Percentiles rank a stretch among this genome's conserved stretches.
phyloP scores from a whole-genome alignment of 2,113 vertebrate species.

The Pogona vitticeps region DNA sequence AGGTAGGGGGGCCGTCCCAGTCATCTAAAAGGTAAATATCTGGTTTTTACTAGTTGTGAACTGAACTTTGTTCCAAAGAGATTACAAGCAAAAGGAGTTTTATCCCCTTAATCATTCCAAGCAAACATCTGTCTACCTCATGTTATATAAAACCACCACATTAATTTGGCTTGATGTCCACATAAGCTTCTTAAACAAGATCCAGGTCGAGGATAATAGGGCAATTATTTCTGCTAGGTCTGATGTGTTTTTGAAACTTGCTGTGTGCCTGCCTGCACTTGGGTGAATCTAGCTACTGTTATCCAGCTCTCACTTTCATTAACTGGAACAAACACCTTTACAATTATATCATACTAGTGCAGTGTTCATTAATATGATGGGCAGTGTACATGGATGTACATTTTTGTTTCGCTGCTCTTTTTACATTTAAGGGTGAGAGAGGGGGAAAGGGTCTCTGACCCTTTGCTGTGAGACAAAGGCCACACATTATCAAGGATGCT shows the following conservation, averaged over 20 bases:
- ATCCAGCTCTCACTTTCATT: conserved; percentile 1
- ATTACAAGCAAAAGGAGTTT: not conserved
- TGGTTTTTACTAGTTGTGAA: not conserved
- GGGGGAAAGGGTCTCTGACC: not conserved
- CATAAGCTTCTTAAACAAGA: conserved; percentile 20
- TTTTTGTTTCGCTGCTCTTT: not conserved
- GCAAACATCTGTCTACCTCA: not conserved
- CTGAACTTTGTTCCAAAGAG: not conserved
- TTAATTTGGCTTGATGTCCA: conserved; percentile 10
- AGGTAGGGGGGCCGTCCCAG: not conserved
- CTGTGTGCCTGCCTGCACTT: conserved; percentile 17
- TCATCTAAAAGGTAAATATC: not conserved
- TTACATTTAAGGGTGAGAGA: not conserved
- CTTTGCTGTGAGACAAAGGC: not conserved
- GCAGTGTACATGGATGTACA: not conserved
- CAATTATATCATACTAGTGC: not conserved
- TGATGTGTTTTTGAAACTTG: conserved; percentile 10
- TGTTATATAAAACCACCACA: conserved; percentile 2
- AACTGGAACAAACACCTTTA: not conserved
- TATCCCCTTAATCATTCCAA: not conserved
- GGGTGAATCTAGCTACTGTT: conserved; percentile 10
- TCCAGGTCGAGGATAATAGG: conserved; percentile 15
- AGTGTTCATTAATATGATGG: not conserved
- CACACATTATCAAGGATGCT: not conserved
- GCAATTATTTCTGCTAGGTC: conserved; percentile 27